Evolutionary conservation across 2,113 vertebrate genomes (phyloP).

Genomic region (Perognathus longimembris): DNA sequence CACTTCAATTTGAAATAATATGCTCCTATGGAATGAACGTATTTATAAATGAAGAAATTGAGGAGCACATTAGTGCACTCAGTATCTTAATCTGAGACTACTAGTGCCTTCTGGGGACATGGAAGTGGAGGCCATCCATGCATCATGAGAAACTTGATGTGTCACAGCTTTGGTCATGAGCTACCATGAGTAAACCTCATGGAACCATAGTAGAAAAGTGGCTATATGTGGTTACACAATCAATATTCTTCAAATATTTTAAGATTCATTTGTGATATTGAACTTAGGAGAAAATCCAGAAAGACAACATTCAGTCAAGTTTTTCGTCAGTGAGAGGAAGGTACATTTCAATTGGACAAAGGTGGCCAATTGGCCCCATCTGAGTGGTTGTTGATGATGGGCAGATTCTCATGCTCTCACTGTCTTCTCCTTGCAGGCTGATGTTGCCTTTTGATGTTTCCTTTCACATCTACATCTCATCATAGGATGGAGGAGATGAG

Average conservation of each 20-base stretch:
- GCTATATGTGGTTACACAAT: background rate
- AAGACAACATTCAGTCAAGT: background rate
- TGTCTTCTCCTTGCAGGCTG: background rate
- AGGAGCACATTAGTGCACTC: background rate
- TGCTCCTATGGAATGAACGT: background rate
- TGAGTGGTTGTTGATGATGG: constrained; percentile 15
- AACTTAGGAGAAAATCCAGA: background rate
- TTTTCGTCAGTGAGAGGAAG: background rate
- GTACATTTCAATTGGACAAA: background rate
- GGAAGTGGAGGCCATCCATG: background rate
- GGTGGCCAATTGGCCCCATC: background rate
- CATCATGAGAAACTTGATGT: too few species aligned
- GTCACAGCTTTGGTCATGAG: background rate
- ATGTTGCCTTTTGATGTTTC: background rate
- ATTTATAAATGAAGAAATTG: background rate
- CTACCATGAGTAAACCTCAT: background rate
- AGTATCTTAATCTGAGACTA: background rate
- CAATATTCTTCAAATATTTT: background rate
- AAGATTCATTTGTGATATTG: background rate
- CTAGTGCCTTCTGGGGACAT: background rate
- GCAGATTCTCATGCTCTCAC: background rate
- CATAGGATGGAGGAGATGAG: background rate
- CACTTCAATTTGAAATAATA: constrained; percentile 23
- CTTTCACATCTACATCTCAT: constrained; percentile 10
- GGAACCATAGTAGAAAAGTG: background rate